Percentiles rank a stretch among this genome's conserved stretches.
Evolutionary conservation across 2,888 invertebrate genomes (phyloP).

Genomic region (Ophion ellenae): DNA sequence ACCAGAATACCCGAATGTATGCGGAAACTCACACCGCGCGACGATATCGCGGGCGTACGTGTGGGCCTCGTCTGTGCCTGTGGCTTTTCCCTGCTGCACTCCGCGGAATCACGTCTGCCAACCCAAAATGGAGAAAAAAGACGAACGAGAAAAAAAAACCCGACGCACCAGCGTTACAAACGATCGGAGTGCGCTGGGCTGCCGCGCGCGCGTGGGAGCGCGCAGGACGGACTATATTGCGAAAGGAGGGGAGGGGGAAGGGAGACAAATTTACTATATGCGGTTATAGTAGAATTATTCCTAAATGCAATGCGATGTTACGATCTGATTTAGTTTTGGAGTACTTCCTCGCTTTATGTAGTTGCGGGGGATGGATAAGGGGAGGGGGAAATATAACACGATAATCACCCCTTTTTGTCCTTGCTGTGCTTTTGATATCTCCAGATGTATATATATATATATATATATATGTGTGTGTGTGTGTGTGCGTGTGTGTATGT

Average conservation of each 20-base stretch:
- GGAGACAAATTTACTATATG: constrained; percentile 19
- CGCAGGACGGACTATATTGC: constrained; percentile 16
- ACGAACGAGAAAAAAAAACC: constrained; percentile 2
- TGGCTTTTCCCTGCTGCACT: constrained; percentile 57
- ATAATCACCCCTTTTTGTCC: constrained; percentile 23
- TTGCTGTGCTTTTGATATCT: neutral
- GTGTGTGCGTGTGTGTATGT: neutral
- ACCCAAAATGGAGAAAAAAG: constrained; percentile 32
- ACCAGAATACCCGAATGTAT: constrained; percentile 17
- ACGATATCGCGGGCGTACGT: constrained; percentile 20
- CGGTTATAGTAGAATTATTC: constrained; percentile 6
- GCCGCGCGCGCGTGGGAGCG: constrained; percentile 48
- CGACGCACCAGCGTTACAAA: constrained; percentile 49
- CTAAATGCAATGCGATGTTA: constrained; percentile 6
- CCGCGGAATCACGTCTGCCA: constrained; percentile 46
- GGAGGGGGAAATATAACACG: constrained; percentile 19
- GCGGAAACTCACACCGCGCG: constrained; percentile 25
- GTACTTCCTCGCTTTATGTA: neutral
- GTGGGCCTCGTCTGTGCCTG: constrained; percentile 18
- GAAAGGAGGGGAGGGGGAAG: neutral
- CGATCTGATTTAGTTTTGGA: constrained; percentile 7
- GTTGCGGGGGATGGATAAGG: neutral
- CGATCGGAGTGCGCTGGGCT: constrained; percentile 41
- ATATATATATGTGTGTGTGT: neutral
- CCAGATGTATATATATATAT: neutral